phyloP scores from a whole-genome alignment of 2,888 invertebrate species.

The Acronicta psi region DNA sequence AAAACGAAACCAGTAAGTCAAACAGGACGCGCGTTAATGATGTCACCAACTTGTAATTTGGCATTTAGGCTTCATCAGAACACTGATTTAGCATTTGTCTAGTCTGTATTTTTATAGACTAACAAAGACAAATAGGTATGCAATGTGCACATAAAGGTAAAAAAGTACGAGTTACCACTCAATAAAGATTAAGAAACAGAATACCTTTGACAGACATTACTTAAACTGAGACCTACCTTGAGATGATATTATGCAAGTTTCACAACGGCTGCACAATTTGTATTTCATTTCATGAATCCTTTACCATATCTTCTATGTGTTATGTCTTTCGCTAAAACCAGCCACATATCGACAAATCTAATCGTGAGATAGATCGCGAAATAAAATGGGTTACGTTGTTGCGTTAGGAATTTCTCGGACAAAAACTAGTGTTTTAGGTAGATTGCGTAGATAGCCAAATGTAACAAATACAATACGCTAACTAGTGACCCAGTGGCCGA shows the following conservation, averaged over 20 bases:
- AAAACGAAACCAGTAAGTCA: slow-evolving; percentile 46
- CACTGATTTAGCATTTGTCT: slow-evolving; percentile 20
- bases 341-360: slow-evolving; percentile 4
- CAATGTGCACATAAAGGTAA: slow-evolving; percentile 31
- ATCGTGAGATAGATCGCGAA: slow-evolving; percentile 11
- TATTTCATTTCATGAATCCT: slow-evolving; percentile 2
- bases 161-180: slow-evolving; percentile 21
- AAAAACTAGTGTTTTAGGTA: slow-evolving; percentile 49
- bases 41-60: slow-evolving; percentile 45
- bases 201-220: slow-evolving; percentile 23
- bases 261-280: not conserved
- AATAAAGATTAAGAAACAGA: slow-evolving; percentile 37
- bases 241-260: slow-evolving; percentile 2
- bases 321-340: not conserved
- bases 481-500: slow-evolving; percentile 81
- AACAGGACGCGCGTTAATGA: slow-evolving; percentile 46
- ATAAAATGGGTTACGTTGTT: slow-evolving; percentile 26
- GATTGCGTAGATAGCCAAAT: slow-evolving; percentile 47
- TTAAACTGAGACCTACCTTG: slow-evolving; percentile 9
- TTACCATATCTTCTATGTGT: not conserved
- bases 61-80: slow-evolving; percentile 18
- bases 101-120: slow-evolving; percentile 2
- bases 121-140: slow-evolving; percentile 41
- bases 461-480: slow-evolving; percentile 65
- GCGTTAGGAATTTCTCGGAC: slow-evolving; percentile 44